Evolutionary conservation across 2,888 invertebrate genomes (phyloP).

Genomic region (Pristionchus maxplancki): DNA sequence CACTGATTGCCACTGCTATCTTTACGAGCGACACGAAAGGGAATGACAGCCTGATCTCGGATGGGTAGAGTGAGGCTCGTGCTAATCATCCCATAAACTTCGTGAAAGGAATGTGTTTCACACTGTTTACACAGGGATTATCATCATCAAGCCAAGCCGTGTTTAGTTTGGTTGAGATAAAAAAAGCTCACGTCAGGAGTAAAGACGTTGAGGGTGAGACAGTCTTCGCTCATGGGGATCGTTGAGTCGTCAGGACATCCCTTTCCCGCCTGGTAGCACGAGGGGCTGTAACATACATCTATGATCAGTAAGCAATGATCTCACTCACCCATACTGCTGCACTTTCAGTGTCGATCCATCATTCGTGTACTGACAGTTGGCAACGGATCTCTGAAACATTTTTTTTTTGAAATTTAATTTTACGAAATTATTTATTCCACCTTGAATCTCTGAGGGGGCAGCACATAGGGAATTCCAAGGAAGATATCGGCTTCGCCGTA

Average conservation of each 20-base stretch:
- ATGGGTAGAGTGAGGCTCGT: neutral
- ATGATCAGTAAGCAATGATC: neutral
- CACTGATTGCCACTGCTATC: slow-evolving; percentile 22
- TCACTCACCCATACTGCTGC: slow-evolving; percentile 41
- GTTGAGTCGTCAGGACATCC: neutral
- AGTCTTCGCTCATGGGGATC: slow-evolving; percentile 16
- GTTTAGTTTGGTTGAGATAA: neutral
- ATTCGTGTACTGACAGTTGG: slow-evolving; percentile 14
- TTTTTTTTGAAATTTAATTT: neutral
- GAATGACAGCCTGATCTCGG: neutral
- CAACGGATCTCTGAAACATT: neutral
- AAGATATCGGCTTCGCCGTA: slow-evolving; percentile 34
- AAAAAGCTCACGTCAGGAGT: slow-evolving; percentile 40
- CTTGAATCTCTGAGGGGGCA: slow-evolving; percentile 13
- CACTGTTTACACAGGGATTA: neutral
- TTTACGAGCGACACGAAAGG: slow-evolving; percentile 12
- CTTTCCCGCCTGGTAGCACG: neutral
- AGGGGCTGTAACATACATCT: neutral
- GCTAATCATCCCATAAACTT: neutral
- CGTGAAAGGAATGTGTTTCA: neutral
- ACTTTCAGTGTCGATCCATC: neutral
- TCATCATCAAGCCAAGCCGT: neutral
- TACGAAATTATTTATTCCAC: neutral
- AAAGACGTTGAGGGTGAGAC: slow-evolving; percentile 46
- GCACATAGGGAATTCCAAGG: slow-evolving; percentile 28